Conservation (phyloP, 2,888 invertebrate genomes). For the Hofmannophila pseudospretella region DNA sequence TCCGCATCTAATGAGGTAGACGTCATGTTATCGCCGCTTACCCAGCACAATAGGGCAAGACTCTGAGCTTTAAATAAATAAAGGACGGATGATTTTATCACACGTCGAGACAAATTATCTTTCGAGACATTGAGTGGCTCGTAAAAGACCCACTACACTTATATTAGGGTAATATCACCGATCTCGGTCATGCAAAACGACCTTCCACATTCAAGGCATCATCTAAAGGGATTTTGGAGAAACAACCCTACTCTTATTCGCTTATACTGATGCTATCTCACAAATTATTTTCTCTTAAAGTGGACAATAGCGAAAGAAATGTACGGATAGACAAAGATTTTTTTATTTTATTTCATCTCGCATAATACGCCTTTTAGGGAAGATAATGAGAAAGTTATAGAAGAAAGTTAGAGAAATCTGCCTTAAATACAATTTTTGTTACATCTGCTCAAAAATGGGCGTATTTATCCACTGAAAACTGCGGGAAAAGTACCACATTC, state of each 20-base stretch:
- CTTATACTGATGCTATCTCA: constrained; percentile 36
- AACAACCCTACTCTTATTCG: constrained; percentile 28
- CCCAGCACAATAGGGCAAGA: constrained; percentile 37
- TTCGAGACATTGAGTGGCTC: constrained; percentile 41
- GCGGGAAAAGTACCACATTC: no score
- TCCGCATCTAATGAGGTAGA: no score
- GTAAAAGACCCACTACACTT: constrained; percentile 57
- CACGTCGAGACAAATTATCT: constrained; percentile 60
- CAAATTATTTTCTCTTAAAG: background rate
- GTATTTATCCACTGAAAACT: no score
- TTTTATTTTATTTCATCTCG: no score
- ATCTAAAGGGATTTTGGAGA: constrained; percentile 26
- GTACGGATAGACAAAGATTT: no score
- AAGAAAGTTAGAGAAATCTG: no score
- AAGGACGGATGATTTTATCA: constrained; percentile 54
- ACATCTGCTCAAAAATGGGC: no score
- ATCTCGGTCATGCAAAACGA: constrained; percentile 51
- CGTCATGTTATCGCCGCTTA: constrained; percentile 38
- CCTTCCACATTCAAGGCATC: constrained; percentile 33
- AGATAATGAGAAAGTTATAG: no score
- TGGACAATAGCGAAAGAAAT: constrained; percentile 1
- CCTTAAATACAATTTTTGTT: no score
- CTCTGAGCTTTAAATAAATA: constrained; percentile 37
- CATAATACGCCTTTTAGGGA: no score
- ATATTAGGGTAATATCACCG: constrained; percentile 57